Base-by-base conservation (phyloP, 2,888 invertebrate genomes). In the Yponomeuta evonymella region DNA sequence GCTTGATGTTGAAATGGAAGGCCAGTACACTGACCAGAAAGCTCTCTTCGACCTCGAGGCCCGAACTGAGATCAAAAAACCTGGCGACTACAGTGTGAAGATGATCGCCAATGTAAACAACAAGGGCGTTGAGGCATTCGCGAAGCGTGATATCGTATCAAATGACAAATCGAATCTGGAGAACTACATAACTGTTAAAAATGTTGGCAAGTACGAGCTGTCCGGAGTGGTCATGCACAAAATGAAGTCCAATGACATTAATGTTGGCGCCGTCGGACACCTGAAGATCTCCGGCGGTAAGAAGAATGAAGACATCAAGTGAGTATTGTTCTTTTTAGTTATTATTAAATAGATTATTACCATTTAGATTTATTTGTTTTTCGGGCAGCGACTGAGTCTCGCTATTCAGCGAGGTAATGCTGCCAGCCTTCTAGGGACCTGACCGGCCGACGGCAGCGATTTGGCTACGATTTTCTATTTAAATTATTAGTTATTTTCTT, bases 141-240 rank as follows among this genome's bases (percentile, higher is more conserved):
- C 93, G 0, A 94, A 94, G 75, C 91, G 95, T 29, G 93, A 94
- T 65, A 88, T 94, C 2, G 79, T 93, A 0, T 93, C 92, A 0
- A 83, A 86, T 15, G 90, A 93, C 48, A 94, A 94, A 78, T 94
- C 94, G 1, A 95, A 95, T 79, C 90, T 94, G 65, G 91, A 93
- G 65, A 94, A 95, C 76, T 92, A 91, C 62, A 73, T 96, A 10
- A 90, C 92, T 5, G 75, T 95, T 23, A 94, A 94, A 48, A 93
- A 93, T 67, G 92, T 94, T 12, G 94, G 94, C 70, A 95, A 93
- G 78, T 93, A 95, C 77, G 94, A 94, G 76, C 83, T 95, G 0
- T 93, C 93, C 48, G 94, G 95, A 69, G 90, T 93, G 0, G 84
- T 95, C 0, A 84, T 88, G 0, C 94, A 95, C 78, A 93, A 90